phyloP scores from a whole-genome alignment of 1,140 invertebrate species.

The Nylanderia fulva region DNA sequence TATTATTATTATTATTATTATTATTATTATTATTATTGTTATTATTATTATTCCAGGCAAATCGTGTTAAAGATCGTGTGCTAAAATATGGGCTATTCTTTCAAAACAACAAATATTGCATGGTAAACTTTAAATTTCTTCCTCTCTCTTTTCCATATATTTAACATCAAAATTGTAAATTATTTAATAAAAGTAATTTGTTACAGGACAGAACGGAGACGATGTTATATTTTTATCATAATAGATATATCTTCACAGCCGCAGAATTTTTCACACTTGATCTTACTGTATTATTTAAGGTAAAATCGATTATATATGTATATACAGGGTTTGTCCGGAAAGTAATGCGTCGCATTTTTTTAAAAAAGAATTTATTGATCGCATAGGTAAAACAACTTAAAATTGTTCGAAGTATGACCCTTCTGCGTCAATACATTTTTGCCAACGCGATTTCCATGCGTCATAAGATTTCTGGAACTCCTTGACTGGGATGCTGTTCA shows the following conservation, averaged over 20 bases:
- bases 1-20: slow-evolving; percentile 32
- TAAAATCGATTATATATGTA: neutral
- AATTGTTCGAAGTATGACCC: too few species aligned
- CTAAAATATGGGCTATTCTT: slow-evolving; percentile 9
- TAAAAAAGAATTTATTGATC: too few species aligned
- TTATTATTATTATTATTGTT: slow-evolving; percentile 36
- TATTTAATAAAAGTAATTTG: neutral
- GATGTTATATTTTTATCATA: slow-evolving; percentile 49
- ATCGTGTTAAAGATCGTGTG: slow-evolving; percentile 26
- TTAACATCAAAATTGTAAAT: neutral
- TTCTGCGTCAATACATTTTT: too few species aligned
- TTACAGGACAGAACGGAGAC: slow-evolving; percentile 36
- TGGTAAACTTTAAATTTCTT: slow-evolving; percentile 21
- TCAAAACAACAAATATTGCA: neutral
- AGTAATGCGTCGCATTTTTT: too few species aligned
- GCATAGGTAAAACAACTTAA: too few species aligned
- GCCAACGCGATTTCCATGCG: too few species aligned
- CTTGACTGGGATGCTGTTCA: too few species aligned
- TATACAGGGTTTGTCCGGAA: too few species aligned
- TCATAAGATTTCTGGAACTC: too few species aligned
- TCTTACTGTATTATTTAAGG: slow-evolving; percentile 13
- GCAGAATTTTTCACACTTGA: slow-evolving; percentile 16
- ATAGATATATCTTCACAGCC: slow-evolving; percentile 28
- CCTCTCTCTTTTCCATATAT: neutral
- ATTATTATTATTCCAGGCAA: slow-evolving; percentile 37